Percentiles rank a stretch among this genome's conserved stretches.
Evolutionary conservation across 2,888 invertebrate species (phyloP).

Genomic region (Heteromurus nitidus): DNA sequence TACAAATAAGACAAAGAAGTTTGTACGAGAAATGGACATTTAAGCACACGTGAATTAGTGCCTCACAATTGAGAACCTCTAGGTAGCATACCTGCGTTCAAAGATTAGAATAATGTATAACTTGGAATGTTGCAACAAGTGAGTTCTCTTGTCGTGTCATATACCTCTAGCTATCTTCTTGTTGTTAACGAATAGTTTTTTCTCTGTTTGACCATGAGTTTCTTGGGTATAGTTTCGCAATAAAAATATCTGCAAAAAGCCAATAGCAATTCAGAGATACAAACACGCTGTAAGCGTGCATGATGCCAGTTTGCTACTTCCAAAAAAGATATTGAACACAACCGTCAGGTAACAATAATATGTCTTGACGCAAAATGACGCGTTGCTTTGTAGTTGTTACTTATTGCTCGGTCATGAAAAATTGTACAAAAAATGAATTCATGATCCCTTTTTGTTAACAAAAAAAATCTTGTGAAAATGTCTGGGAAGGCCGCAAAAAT

Average conservation of each 20-base stretch:
- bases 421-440: slow-evolving; percentile 46
- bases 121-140: not conserved
- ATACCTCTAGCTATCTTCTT: slow-evolving; percentile 2
- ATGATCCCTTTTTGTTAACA: slow-evolving; percentile 34
- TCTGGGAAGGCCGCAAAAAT: not conserved
- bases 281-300: not conserved
- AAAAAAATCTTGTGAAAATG: slow-evolving; percentile 19
- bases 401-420: slow-evolving; percentile 39
- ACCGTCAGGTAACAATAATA: no score
- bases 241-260: slow-evolving; percentile 26
- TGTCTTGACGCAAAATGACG: no score
- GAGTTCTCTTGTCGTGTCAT: slow-evolving; percentile 25
- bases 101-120: slow-evolving; percentile 20
- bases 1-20: no score
- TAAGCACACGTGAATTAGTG: no score
- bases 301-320: not conserved
- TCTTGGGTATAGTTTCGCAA: slow-evolving; percentile 47
- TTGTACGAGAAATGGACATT: no score
- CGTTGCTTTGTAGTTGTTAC: no score
- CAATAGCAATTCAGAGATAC: slow-evolving; percentile 1
- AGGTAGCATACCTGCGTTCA: not conserved
- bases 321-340: no score
- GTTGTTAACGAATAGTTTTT: slow-evolving; percentile 37
- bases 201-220: slow-evolving; percentile 55
- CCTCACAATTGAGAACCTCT: no score